A percentile compares a stretch with the other conserved stretches of the same genome.
Conservation (phyloP, 2,797 vertebrate genomes). For the Anabacerthia variegaticeps region DNA sequence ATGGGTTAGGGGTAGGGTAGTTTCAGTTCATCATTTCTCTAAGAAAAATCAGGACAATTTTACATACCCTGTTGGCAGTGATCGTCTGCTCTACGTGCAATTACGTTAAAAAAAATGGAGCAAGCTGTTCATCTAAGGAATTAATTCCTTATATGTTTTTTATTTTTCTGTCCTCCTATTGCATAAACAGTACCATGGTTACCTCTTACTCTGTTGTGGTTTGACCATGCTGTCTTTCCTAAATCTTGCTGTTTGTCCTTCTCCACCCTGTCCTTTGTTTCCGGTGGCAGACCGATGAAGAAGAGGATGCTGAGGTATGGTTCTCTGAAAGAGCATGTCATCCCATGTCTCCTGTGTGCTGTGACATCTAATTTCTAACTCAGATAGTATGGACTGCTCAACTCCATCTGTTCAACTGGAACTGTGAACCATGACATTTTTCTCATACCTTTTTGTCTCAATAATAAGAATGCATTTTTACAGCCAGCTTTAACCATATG, state of each 20-base stretch:
- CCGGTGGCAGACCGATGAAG: constrained; percentile 89
- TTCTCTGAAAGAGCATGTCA: constrained; percentile 34
- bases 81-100: neutral
- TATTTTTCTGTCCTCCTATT: constrained; percentile 11
- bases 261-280: constrained; percentile 64
- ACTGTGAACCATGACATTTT: neutral
- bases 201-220: neutral
- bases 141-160: neutral
- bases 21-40: neutral
- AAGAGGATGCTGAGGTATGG: constrained; percentile 90
- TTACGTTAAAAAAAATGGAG: neutral
- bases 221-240: constrained; percentile 47
- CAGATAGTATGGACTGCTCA: neutral
- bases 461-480: neutral
- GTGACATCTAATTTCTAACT: constrained; percentile 53
- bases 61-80: neutral
- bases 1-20: neutral
- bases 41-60: neutral
- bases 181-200: constrained; percentile 12
- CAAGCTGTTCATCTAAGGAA: neutral
- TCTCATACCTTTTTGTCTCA: neutral
- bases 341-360: constrained; percentile 33
- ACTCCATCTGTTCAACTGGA: neutral
- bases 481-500: neutral
- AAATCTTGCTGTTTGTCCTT: constrained; percentile 74